Percentiles rank a stretch among this genome's conserved stretches.
Evolutionary conservation across 2,797 vertebrate genomes (phyloP).

Genomic region (Enoplosus armatus): DNA sequence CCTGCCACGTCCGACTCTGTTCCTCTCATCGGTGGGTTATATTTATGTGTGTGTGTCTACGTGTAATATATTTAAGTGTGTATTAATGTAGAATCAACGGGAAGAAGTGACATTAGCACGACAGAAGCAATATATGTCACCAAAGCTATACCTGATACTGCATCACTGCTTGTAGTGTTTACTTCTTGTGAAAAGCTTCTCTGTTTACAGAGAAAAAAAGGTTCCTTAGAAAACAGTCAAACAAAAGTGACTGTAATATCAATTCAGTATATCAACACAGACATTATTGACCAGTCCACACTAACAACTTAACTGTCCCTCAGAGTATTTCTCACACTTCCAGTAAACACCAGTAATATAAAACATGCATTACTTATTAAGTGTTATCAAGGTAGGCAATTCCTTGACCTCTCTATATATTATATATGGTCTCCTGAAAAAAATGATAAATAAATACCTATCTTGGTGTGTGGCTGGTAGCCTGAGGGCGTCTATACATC

Average conservation of each 20-base stretch:
- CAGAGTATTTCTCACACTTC: slow-evolving; percentile 8
- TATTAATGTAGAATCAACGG: not conserved
- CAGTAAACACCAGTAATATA: slow-evolving; percentile 19
- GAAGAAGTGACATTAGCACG: not conserved
- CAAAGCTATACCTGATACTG: not conserved
- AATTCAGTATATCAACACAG: slow-evolving; percentile 20
- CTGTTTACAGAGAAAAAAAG: not conserved
- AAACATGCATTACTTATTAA: slow-evolving; percentile 25
- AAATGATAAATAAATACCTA: slow-evolving; percentile 26
- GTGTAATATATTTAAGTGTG: slow-evolving; percentile 7
- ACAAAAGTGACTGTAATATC: slow-evolving; percentile 10
- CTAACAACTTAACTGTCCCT: not conserved
- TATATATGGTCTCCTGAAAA: slow-evolving; percentile 5
- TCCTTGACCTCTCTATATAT: not conserved
- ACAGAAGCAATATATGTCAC: not conserved
- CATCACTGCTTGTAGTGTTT: slow-evolving; percentile 3
- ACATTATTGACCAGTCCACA: not conserved
- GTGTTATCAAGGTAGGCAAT: not conserved
- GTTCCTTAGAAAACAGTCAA: not conserved
- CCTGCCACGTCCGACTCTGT: slow-evolving; percentile 95
- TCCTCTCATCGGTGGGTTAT: slow-evolving; percentile 90
- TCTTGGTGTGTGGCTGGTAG: not conserved
- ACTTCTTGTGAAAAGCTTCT: not conserved
- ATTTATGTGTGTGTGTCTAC: slow-evolving; percentile 10
- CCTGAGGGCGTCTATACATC: slow-evolving; percentile 24